These are phyloP conservation scores for Diachrysia chrysitis DNA, from an alignment of 2,888 invertebrate species.

Conservation along the genomic window DNA sequence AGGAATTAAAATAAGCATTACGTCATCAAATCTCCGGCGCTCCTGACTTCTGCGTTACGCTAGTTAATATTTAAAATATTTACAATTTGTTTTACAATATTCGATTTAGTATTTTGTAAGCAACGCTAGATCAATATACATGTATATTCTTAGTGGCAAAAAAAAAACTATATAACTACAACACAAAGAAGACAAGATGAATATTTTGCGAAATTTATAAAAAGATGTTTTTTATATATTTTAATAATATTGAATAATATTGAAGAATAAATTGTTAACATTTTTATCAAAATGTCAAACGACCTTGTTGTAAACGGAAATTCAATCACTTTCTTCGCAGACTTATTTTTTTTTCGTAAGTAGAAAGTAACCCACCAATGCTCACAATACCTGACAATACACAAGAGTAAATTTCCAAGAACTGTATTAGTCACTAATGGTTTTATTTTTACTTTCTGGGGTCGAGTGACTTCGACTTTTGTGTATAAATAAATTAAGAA, in stretches of 20 bases:
- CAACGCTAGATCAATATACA: too few species aligned
- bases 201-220: too few species aligned
- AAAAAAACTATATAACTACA: too few species aligned
- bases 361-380: conserved; percentile 7
- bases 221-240: too few species aligned
- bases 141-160: too few species aligned
- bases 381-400: conserved; percentile 5
- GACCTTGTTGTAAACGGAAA: neutral
- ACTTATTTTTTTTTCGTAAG: neutral
- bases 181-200: too few species aligned
- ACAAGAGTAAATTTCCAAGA: conserved; percentile 3
- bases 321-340: neutral
- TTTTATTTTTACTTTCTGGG: conserved; percentile 4
- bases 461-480: neutral
- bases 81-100: neutral
- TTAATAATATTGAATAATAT: too few species aligned
- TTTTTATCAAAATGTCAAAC: neutral
- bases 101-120: too few species aligned
- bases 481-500: neutral
- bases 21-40: neutral
- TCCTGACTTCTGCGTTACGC: neutral
- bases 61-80: neutral
- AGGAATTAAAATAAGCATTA: neutral
- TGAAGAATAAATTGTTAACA: too few species aligned
- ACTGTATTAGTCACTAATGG: neutral